Base-by-base conservation (phyloP, 2,113 vertebrate genomes). In the Propithecus coquereli region DNA sequence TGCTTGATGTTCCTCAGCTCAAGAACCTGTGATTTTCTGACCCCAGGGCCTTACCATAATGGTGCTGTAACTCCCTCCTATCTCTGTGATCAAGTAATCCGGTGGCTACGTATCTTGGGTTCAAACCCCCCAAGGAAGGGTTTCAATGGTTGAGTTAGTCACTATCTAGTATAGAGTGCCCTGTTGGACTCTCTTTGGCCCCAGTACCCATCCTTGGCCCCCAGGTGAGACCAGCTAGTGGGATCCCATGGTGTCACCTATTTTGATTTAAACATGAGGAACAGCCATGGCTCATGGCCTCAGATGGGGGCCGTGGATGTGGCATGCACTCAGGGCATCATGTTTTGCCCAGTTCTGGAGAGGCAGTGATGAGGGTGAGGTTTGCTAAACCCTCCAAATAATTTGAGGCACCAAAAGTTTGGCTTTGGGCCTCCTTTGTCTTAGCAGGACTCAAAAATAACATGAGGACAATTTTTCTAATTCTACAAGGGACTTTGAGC, bases 391-490 rank as follows among this genome's bases (percentile, higher is more conserved):
- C 74, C 9, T 71, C 20, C 47, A 27, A 94, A 68, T 54, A 63
- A 43, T 40, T 68, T 45, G 34, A 63, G 34, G 20, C 4, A 37
- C 11, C 2, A 47, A 45, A 95, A 54, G 22, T 70, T 70, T 68
- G 34, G 2, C 34, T 61, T 88, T 71, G 18, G 13, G 57, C 57
- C 23, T 93, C 43, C 7, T 68, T 40, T 52, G 54, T n/a, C 37
- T 81, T 87, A 71, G 22, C 50, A 6, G 47, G 40, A 40, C 57
- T 74, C 8, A 83, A 92, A 94, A 89, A 27, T 47, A 88, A 90
- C n/a, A 57, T 18, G 32, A 74, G 17, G 18, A 93, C 2, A 52
- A 5, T 45, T 77, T 73, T 91, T 45, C 18, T 77, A 59, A 77
- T 90, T 93, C 54, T 74, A 1, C 43, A 47, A 91, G 54, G n/a